Percentiles rank a stretch among this genome's conserved stretches.
Evolutionary conservation across 2,888 invertebrate species (phyloP).

Genomic region (Pseudococcus viburni): DNA sequence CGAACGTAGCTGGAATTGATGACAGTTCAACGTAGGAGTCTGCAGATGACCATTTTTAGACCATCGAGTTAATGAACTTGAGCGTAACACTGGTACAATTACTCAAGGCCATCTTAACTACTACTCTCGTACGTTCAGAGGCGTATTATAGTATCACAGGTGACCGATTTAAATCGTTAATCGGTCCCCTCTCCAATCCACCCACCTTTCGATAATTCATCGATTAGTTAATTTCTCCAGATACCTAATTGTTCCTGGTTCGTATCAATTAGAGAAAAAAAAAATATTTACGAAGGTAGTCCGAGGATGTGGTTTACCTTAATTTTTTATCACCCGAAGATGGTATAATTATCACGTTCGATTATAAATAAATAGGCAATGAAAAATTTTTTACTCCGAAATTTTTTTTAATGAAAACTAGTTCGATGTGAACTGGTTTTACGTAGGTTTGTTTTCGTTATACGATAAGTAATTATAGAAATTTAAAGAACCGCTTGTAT

Average conservation of each 20-base stretch:
- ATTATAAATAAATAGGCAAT: constrained; percentile 1
- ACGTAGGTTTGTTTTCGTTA: background rate
- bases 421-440: background rate
- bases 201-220: background rate
- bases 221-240: constrained; percentile 31
- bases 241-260: constrained; percentile 38
- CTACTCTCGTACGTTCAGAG: background rate
- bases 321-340: background rate
- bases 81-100: background rate
- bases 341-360: background rate
- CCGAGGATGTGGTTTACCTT: constrained; percentile 45
- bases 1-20: background rate
- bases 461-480: background rate
- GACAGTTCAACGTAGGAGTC: background rate
- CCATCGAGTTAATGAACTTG: constrained; percentile 26
- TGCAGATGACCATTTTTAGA: background rate
- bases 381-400: background rate
- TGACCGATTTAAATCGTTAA: background rate
- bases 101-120: background rate
- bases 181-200: background rate
- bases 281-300: constrained; percentile 25
- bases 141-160: background rate
- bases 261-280: background rate
- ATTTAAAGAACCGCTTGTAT: background rate
- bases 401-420: background rate